phyloP scores from a whole-genome alignment of 2,113 vertebrate genomes.

The Sarotherodon lohbergeri region DNA sequence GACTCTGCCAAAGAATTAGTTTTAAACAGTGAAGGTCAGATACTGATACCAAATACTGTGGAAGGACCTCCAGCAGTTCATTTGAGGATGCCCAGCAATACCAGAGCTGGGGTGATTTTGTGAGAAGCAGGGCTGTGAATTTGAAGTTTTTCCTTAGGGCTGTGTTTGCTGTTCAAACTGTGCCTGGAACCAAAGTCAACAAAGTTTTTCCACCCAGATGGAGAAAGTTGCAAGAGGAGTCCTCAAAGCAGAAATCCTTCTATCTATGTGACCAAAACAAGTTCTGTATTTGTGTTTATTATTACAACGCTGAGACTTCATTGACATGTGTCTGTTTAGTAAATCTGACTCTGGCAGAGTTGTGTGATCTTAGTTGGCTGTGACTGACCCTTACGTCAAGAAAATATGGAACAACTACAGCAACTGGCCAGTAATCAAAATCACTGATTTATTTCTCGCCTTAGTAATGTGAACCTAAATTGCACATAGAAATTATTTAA shows the following conservation, averaged over 20 bases:
- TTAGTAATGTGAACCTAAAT: not conserved
- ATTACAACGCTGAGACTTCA: not conserved
- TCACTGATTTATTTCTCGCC: not conserved
- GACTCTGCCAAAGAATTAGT: not conserved
- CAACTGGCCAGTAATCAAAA: not conserved
- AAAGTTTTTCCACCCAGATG: constrained; percentile 11
- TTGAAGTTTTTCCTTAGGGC: not conserved
- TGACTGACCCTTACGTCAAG: not conserved
- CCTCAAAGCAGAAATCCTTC: not conserved
- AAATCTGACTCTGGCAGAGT: not conserved
- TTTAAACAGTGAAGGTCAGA: not conserved
- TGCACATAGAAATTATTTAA: not conserved
- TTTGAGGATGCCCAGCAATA: not conserved
- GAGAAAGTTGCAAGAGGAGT: not conserved
- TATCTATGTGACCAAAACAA: constrained; percentile 5
- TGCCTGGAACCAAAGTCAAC: not conserved
- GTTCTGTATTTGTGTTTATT: not conserved
- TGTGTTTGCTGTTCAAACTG: not conserved
- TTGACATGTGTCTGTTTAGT: not conserved
- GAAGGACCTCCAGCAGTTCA: not conserved
- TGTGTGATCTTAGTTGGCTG: not conserved
- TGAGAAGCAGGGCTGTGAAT: not conserved
- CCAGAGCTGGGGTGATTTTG: not conserved
- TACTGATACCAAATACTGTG: not conserved
- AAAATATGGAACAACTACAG: not conserved